Conservation (phyloP, 2,888 invertebrate species). For the Nymphalis polychloros region DNA sequence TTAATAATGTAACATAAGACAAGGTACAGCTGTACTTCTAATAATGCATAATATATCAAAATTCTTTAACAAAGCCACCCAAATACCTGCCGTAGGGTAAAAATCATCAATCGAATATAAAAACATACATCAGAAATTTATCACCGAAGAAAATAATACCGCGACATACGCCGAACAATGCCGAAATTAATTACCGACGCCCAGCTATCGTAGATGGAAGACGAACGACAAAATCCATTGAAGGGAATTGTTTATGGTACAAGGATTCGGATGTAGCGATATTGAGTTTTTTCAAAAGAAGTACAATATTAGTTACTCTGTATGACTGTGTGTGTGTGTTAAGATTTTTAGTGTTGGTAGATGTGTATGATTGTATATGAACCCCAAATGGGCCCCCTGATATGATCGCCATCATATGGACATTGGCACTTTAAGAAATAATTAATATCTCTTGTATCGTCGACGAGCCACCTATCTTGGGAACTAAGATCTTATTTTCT, state of each 20-base stretch:
- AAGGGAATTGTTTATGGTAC: conserved; percentile 17
- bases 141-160: not conserved
- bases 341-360: too few relatives aligned
- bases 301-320: not conserved
- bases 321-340: too few relatives aligned
- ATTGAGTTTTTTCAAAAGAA: not conserved
- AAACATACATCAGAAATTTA: not conserved
- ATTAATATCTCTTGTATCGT: too few relatives aligned
- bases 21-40: too few relatives aligned
- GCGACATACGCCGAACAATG: conserved; percentile 48
- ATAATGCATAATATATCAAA: conserved; percentile 6
- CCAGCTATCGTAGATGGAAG: conserved; percentile 47
- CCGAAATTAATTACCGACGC: conserved; percentile 60
- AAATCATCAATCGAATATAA: conserved; percentile 19
- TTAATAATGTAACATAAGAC: too few relatives aligned
- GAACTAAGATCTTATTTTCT: too few relatives aligned
- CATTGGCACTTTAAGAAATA: too few relatives aligned
- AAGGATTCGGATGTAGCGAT: conserved; percentile 18
- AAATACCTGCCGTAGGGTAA: conserved; percentile 21
- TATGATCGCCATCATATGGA: too few relatives aligned
- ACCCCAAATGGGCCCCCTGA: too few relatives aligned
- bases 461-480: too few relatives aligned
- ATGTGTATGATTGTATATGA: too few relatives aligned
- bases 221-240: conserved; percentile 22
- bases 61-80: not conserved